phyloP scores from a whole-genome alignment of 2,113 vertebrate species.

The Gallinago media region DNA sequence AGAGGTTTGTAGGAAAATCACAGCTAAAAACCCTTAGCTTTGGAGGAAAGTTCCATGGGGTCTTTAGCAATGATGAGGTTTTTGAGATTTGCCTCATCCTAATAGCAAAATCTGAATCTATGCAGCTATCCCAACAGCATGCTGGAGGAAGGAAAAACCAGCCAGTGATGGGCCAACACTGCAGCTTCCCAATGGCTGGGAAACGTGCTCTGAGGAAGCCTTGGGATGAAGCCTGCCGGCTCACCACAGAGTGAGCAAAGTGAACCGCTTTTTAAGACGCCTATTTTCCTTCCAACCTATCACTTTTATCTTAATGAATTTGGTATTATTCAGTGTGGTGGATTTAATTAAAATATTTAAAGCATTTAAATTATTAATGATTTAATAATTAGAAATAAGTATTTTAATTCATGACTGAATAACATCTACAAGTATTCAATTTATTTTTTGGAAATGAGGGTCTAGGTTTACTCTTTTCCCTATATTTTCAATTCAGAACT shows the following conservation, averaged over 20 bases:
- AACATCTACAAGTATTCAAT: background rate
- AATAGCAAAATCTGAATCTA: background rate
- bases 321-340: background rate
- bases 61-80: background rate
- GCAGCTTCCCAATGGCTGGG: background rate
- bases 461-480: background rate
- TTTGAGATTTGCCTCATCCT: background rate
- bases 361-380: slow-evolving; percentile 24
- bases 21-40: background rate
- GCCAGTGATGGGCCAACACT: background rate
- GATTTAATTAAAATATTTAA: slow-evolving; percentile 37
- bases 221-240: background rate
- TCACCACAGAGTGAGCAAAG: background rate
- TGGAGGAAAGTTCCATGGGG: background rate
- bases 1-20: background rate
- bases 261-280: background rate
- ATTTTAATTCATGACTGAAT: slow-evolving; percentile 1
- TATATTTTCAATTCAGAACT: background rate
- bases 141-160: background rate
- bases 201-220: background rate
- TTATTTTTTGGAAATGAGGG: background rate
- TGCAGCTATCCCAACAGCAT: background rate
- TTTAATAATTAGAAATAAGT: slow-evolving; percentile 48
- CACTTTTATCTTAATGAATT: background rate
- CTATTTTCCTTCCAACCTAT: background rate